Evolutionary conservation across 2,113 vertebrate genomes (phyloP), one percentile per base, ranked within the genome.

Genomic region (Eulemur macaco): DNA sequence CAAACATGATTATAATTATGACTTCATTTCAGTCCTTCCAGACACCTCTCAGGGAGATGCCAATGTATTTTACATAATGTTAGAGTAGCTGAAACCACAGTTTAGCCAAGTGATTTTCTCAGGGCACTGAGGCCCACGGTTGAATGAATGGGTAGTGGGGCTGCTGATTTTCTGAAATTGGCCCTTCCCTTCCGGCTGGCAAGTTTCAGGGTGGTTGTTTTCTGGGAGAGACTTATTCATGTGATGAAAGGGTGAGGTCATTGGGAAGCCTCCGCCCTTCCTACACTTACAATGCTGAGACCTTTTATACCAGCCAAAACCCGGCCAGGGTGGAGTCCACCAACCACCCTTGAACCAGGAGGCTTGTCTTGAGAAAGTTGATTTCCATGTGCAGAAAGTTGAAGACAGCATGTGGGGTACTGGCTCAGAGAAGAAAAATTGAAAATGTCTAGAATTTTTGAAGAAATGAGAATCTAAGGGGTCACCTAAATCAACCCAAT

Each of bases 201-300:
- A n/a, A 80, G 74, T 95, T 96, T 97, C 89, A 94, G 89, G 82
- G 69, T 54, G 86, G 77, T 31, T 91, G 78, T 97, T 96, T 95
- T 98, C 96, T 95, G 80, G 77, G 69, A 83, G 76, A 89, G 90
- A 92, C 82, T 56, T 95, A 97, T 95, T 97, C 96, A 96, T 95
- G 83, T 8, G 2, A 60, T 87, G 86, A 94, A 97, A 96, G 80
- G 47, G 23, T 97, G 97, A 98, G 39, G 52, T 98, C 97, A 97
- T 18, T 58, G 64, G 50, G 66, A 87, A 78, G 85, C 18, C 94
- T 17, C 95, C 96, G 81, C 97, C 97, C 97, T 98, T 98, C 96
- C 97, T 95, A 69, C 10, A 11, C 29, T 90, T 96, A 97, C 96
- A 98, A 97, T 98, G 89, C 96, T 97, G 94, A 89, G 96, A 98